These are phyloP conservation scores for Drosophila ananassae DNA, from an alignment of 1,140 invertebrate genomes.

Conservation along the genomic window DNA sequence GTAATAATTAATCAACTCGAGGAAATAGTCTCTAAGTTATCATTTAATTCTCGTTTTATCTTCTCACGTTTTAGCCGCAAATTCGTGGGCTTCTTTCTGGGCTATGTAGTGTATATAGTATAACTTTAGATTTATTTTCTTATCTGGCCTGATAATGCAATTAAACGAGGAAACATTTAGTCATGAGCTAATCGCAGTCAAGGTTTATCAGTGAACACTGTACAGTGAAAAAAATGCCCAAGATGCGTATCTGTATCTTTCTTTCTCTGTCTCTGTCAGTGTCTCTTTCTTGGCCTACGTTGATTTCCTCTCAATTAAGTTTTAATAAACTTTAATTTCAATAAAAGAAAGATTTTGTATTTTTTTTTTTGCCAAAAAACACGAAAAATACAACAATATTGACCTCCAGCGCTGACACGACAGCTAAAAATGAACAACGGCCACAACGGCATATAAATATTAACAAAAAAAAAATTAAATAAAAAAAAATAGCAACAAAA, in stretches of 20 bases:
- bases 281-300: constrained; percentile 12
- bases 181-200: constrained; percentile 16
- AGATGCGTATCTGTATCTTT: constrained; percentile 8
- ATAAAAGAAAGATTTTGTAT: constrained; percentile 54
- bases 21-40: too few relatives aligned
- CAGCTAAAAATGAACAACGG: constrained; percentile 57
- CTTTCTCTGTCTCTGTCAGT: background rate
- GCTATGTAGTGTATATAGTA: background rate
- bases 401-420: constrained; percentile 74
- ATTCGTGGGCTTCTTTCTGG: background rate
- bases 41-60: background rate
- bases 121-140: constrained; percentile 5
- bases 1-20: too few relatives aligned
- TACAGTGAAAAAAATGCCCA: background rate
- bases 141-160: constrained; percentile 18
- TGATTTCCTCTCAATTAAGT: constrained; percentile 67
- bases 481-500: constrained; percentile 28
- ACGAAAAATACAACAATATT: constrained; percentile 36
- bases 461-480: constrained; percentile 33
- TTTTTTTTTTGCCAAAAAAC: constrained; percentile 28
- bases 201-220: background rate
- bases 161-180: constrained; percentile 18
- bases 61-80: background rate
- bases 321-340: constrained; percentile 76
- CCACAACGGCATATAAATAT: constrained; percentile 18